Evolutionary conservation across 2,888 invertebrate genomes (phyloP).

Genomic region (Anagyrus pseudococci): DNA sequence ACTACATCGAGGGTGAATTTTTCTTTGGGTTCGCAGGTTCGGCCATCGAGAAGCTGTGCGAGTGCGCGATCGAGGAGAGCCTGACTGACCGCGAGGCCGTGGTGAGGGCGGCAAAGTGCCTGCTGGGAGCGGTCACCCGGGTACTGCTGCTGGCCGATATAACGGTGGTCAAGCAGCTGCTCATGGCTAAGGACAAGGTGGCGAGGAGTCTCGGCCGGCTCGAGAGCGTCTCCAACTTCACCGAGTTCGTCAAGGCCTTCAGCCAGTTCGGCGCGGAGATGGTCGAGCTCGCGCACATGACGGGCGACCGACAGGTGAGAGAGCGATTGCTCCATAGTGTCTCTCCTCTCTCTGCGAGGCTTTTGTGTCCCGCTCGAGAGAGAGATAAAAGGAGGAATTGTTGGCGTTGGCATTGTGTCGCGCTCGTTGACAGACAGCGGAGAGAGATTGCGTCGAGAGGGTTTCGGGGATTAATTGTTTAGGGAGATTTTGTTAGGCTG

Average conservation of each 20-base stretch:
- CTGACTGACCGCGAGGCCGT: slow-evolving; percentile 73
- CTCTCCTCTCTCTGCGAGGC: too few species aligned
- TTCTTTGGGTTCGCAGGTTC: slow-evolving; percentile 75
- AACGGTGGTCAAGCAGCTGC: slow-evolving; percentile 94
- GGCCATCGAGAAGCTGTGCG: slow-evolving; percentile 91
- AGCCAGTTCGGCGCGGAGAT: slow-evolving; percentile 98
- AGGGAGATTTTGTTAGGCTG: too few species aligned
- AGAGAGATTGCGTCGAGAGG: too few species aligned
- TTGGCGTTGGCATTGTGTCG: too few species aligned
- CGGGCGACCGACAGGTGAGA: slow-evolving; percentile 73
- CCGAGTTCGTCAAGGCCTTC: slow-evolving; percentile 98
- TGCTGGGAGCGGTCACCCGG: slow-evolving; percentile 93
- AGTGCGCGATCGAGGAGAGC: slow-evolving; percentile 73
- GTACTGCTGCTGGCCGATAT: slow-evolving; percentile 96
- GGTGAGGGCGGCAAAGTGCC: slow-evolving; percentile 90
- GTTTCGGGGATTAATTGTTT: background rate
- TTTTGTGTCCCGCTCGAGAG: too few species aligned
- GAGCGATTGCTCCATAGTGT: background rate
- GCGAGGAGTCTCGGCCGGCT: slow-evolving; percentile 82
- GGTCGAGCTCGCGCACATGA: slow-evolving; percentile 96
- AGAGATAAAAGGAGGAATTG: too few species aligned
- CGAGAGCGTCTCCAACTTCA: slow-evolving; percentile 89
- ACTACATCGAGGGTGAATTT: too few species aligned
- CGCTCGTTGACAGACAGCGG: too few species aligned
- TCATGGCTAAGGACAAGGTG: slow-evolving; percentile 94